phyloP scores from a whole-genome alignment of 1,140 invertebrate genomes.

The Theocolax elegans region DNA sequence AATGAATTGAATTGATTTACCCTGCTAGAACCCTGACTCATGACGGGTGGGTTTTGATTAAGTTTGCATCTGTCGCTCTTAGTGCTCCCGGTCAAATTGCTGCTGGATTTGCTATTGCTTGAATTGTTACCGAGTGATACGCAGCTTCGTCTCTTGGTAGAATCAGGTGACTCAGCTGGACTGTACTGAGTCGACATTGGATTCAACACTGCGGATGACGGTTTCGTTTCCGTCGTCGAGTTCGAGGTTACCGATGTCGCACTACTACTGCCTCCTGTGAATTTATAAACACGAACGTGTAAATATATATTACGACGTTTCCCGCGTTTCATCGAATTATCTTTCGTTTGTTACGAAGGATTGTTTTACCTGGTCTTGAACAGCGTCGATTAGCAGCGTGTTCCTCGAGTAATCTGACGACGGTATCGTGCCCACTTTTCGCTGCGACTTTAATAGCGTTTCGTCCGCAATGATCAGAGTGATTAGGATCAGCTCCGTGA shows the following conservation, averaged over 20 bases:
- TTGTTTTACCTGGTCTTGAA: slow-evolving; percentile 67
- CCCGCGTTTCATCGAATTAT: slow-evolving; percentile 74
- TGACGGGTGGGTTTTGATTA: slow-evolving; percentile 60
- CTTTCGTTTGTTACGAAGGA: slow-evolving; percentile 89
- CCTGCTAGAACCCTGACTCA: slow-evolving; percentile 20
- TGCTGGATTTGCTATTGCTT: slow-evolving; percentile 78
- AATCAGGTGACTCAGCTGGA: slow-evolving; percentile 74
- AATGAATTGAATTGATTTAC: slow-evolving; percentile 2
- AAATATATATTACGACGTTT: too few relatives aligned
- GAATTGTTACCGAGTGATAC: slow-evolving; percentile 78
- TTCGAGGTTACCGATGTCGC: slow-evolving; percentile 73
- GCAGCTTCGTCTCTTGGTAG: slow-evolving; percentile 77
- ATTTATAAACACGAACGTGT: background rate
- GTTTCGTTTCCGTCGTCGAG: slow-evolving; percentile 78
- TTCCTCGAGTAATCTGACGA: slow-evolving; percentile 76
- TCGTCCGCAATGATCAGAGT: slow-evolving; percentile 90
- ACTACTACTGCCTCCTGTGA: slow-evolving; percentile 68
- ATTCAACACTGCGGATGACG: slow-evolving; percentile 73
- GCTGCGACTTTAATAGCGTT: slow-evolving; percentile 82
- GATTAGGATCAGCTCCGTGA: slow-evolving; percentile 90
- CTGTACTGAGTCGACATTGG: slow-evolving; percentile 66
- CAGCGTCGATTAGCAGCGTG: slow-evolving; percentile 65
- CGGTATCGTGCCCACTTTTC: slow-evolving; percentile 80
- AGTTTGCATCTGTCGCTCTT: slow-evolving; percentile 72
- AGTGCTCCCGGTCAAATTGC: slow-evolving; percentile 76